phyloP scores from a whole-genome alignment of 2,888 invertebrate species.

The Cactoblastis cactorum region DNA sequence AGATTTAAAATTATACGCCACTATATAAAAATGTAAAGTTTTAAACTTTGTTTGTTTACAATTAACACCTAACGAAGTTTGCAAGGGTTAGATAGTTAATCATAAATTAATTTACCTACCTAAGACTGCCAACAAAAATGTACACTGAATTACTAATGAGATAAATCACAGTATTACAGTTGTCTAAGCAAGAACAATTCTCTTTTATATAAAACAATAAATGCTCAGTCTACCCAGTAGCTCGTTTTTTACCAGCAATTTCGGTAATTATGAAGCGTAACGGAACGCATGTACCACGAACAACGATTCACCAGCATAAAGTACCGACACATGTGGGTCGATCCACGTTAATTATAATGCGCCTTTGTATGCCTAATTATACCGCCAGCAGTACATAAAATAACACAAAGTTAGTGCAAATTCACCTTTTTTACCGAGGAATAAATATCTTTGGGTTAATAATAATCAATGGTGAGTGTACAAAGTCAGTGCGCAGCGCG shows the following conservation, averaged over 20 bases:
- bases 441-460: neutral
- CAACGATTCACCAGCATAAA: constrained; percentile 14
- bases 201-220: too few species aligned
- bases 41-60: too few species aligned
- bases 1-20: too few species aligned
- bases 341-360: constrained; percentile 22
- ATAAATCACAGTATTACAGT: too few species aligned
- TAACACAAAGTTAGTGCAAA: neutral
- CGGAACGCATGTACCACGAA: neutral
- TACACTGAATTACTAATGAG: too few species aligned
- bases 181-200: too few species aligned
- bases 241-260: neutral
- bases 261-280: neutral
- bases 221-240: neutral
- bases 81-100: too few species aligned
- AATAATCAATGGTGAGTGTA: neutral
- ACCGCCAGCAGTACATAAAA: neutral
- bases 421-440: neutral
- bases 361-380: constrained; percentile 13
- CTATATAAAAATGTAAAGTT: too few species aligned
- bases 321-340: constrained; percentile 26
- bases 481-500: neutral
- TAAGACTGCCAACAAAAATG: too few species aligned
- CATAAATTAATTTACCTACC: too few species aligned
- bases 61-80: too few species aligned